phyloP scores from a whole-genome alignment of 2,888 invertebrate genomes.

The Leptinotarsa tumamoca region DNA sequence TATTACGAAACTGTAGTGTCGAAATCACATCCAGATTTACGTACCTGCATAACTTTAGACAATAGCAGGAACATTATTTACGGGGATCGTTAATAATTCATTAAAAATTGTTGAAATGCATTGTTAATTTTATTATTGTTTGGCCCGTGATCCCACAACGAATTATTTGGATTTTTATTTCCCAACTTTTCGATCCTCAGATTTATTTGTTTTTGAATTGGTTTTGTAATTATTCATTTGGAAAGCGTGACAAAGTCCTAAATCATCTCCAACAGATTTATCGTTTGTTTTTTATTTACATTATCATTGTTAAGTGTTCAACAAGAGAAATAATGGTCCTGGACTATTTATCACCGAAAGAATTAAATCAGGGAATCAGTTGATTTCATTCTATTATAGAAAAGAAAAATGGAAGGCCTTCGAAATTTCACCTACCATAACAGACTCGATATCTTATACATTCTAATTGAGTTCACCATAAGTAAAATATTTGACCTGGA shows the following conservation, averaged over 20 bases:
- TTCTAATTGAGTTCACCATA: too few species aligned
- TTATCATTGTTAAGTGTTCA: neutral
- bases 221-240: neutral
- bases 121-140: constrained; percentile 34
- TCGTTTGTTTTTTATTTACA: neutral
- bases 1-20: constrained; percentile 26
- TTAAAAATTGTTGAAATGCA: constrained; percentile 29
- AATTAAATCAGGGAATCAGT: too few species aligned
- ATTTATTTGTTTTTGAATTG: constrained; percentile 10
- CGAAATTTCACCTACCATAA: too few species aligned
- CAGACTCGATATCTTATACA: too few species aligned
- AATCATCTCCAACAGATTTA: neutral
- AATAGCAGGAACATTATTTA: constrained; percentile 15
- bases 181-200: constrained; percentile 8
- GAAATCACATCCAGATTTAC: constrained; percentile 21
- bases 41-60: constrained; percentile 20
- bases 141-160: constrained; percentile 26
- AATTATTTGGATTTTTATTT: constrained; percentile 33
- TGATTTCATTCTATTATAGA: too few species aligned
- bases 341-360: too few species aligned
- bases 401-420: too few species aligned
- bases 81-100: constrained; percentile 21
- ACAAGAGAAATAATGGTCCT: too few species aligned
- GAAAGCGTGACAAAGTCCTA: neutral
- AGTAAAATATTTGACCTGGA: too few species aligned